Evolutionary conservation across 2,113 vertebrate genomes (phyloP), one percentile per base, ranked within the genome.

Genomic region (Gymnarchus niloticus): DNA sequence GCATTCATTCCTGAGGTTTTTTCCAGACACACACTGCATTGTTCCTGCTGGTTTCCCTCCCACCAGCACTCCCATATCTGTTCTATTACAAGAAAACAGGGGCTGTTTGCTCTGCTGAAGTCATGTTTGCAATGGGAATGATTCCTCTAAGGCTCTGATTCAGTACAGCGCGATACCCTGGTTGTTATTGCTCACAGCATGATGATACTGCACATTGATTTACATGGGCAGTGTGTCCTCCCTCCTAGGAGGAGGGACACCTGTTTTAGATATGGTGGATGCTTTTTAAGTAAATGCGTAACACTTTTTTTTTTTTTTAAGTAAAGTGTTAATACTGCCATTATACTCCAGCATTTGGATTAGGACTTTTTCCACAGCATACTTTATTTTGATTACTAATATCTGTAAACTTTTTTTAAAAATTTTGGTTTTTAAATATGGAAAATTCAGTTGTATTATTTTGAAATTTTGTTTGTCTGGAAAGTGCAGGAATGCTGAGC

Each of bases 201-300:
- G 81, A 56, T 37, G 54, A 28, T 82, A 56, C 12, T 12, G 28
- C 9, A n/a, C 81, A 82, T 82, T 82, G 25, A 82, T 83, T 83
- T 54, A 41, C 33, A 14, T 83, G 54, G 54, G 37, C 81, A 83
- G 52, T 81, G n/a, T 54, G 25, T 17, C 41, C 14, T 81, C 49
- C 28, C n/a, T 54, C 14, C 52, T 54, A 10, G n/a, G n/a, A 49
- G 23, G 41, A 21, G 49, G 69, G 69, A 5, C 19, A 76, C 28
- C 49, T 25, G 80, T 81, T 28, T 12, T 49, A 48, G 7, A n/a
- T n/a, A n/a, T n/a, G n/a, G n/a, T n/a, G n/a, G n/a, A n/a, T n/a
- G n/a, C n/a, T n/a, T n/a, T n/a, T n/a, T n/a, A n/a, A n/a, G n/a
- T n/a, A n/a, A n/a, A n/a, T 8, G 57, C 6, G 6, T 14, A 54